Evolutionary conservation across 2,888 invertebrate species (phyloP).

Genomic region (Hirtodrosophila duncani): DNA sequence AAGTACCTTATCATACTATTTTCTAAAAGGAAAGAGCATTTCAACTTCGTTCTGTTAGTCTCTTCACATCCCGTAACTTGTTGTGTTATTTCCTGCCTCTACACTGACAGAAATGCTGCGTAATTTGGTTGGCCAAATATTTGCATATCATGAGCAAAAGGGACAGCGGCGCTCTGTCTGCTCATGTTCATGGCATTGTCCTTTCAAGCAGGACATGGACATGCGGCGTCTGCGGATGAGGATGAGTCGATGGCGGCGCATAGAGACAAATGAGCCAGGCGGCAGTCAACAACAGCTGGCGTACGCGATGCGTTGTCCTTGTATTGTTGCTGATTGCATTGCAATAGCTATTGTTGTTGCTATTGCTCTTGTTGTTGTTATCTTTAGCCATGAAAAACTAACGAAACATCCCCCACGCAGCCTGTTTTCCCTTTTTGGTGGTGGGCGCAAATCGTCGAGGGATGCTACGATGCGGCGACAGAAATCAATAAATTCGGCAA

Average conservation of each 20-base stretch:
- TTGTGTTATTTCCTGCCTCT: slow-evolving; percentile 13
- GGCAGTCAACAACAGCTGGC: slow-evolving; percentile 52
- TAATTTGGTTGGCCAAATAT: slow-evolving; percentile 48
- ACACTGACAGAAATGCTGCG: slow-evolving; percentile 24
- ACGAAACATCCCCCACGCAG: slow-evolving; percentile 53
- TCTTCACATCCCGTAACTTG: slow-evolving; percentile 10
- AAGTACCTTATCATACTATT: too few relatives aligned
- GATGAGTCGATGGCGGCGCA: too few relatives aligned
- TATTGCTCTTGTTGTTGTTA: slow-evolving; percentile 1
- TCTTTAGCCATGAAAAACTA: slow-evolving; percentile 46
- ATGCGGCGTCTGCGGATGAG: too few relatives aligned
- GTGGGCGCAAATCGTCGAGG: slow-evolving; percentile 24
- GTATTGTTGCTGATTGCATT: slow-evolving; percentile 57
- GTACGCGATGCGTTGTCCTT: slow-evolving; percentile 30
- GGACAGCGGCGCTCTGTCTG: slow-evolving; percentile 2
- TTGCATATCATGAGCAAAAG: slow-evolving; percentile 56
- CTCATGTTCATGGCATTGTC: neutral
- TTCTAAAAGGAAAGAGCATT: too few relatives aligned
- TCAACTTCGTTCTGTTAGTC: neutral
- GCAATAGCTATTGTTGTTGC: slow-evolving; percentile 30
- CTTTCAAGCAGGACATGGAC: slow-evolving; percentile 1
- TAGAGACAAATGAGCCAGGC: neutral
- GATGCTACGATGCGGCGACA: slow-evolving; percentile 27
- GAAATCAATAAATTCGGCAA: slow-evolving; percentile 30
- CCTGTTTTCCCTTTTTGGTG: slow-evolving; percentile 15